Evolutionary conservation across 2,113 vertebrate species (phyloP).

Genomic region (Tragelaphus buxtoni): DNA sequence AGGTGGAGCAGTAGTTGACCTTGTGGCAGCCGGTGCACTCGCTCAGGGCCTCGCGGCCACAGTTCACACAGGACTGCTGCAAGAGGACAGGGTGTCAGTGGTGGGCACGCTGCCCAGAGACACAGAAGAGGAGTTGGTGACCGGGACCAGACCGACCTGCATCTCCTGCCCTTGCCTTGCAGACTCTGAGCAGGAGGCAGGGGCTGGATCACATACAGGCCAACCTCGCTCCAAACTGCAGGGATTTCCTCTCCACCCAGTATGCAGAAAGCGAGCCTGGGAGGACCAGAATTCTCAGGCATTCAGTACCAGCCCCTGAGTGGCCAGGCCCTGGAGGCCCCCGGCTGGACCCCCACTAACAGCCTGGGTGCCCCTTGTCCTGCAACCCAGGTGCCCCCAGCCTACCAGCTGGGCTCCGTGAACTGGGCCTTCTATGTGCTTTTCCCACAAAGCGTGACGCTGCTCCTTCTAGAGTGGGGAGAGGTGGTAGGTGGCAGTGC

Average conservation of each 20-base stretch:
- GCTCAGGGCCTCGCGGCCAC: conserved; percentile 91
- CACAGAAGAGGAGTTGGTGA: neutral
- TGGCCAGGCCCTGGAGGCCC: neutral
- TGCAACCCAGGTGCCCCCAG: neutral
- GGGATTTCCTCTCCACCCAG: neutral
- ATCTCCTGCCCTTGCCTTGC: neutral
- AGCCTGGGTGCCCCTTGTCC: neutral
- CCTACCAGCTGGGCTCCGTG: neutral
- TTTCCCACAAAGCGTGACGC: neutral
- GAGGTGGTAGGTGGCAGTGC: neutral
- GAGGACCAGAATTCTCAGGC: too few species aligned
- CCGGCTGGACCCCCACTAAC: fast-evolving
- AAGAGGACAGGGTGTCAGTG: conserved; percentile 30
- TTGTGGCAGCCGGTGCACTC: conserved; percentile 97
- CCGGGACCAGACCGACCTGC: neutral
- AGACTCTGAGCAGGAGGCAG: neutral
- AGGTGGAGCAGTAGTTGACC: conserved; percentile 98
- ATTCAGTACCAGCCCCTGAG: fast-evolving
- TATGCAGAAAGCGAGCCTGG: fast-evolving
- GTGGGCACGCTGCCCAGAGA: neutral
- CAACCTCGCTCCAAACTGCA: too few species aligned
- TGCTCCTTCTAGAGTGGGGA: neutral
- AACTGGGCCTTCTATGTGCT: neutral
- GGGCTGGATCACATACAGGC: neutral
- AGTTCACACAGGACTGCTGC: conserved; percentile 96